Percentiles rank a stretch among this genome's conserved stretches.
Conservation (phyloP, 2,113 vertebrate genomes). For the Chamaea fasciata region DNA sequence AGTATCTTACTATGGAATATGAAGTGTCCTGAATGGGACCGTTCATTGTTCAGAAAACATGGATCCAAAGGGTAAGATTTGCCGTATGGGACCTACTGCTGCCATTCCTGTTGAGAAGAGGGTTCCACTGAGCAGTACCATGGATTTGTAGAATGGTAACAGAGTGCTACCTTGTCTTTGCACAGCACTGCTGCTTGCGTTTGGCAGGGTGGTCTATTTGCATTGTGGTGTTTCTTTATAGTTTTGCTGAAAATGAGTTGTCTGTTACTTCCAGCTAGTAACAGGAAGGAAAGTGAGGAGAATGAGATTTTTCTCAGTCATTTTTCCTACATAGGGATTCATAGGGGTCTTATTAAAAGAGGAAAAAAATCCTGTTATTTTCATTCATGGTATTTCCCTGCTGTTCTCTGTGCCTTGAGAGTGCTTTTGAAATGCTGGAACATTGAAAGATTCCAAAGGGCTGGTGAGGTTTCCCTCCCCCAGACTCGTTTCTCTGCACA, state of each 20-base stretch:
- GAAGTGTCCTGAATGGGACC: not conserved
- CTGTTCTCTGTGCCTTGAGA: not conserved
- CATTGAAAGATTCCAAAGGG: not conserved
- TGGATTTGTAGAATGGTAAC: not conserved
- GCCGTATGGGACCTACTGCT: not conserved
- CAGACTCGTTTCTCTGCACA: not conserved
- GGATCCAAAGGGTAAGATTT: not conserved
- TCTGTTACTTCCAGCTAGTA: not conserved
- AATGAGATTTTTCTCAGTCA: not conserved
- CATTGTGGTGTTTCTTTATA: fast-evolving
- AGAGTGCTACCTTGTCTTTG: fast-evolving
- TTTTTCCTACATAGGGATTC: not conserved
- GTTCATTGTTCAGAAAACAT: not conserved
- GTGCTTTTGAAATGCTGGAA: not conserved
- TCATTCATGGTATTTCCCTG: not conserved
- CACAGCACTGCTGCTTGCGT: not conserved
- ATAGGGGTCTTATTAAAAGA: not conserved
- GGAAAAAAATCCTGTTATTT: not conserved
- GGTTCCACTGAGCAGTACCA: not conserved
- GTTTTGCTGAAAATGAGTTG: not conserved
- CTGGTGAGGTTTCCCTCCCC: not conserved
- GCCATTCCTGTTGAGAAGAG: not conserved
- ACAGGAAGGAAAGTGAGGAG: not conserved
- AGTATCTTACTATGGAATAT: not conserved
- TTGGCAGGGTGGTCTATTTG: not conserved